Evolutionary conservation across 1,140 invertebrate genomes (phyloP), one percentile per base, ranked within the genome.

Genomic region (Goniozus legneri): DNA sequence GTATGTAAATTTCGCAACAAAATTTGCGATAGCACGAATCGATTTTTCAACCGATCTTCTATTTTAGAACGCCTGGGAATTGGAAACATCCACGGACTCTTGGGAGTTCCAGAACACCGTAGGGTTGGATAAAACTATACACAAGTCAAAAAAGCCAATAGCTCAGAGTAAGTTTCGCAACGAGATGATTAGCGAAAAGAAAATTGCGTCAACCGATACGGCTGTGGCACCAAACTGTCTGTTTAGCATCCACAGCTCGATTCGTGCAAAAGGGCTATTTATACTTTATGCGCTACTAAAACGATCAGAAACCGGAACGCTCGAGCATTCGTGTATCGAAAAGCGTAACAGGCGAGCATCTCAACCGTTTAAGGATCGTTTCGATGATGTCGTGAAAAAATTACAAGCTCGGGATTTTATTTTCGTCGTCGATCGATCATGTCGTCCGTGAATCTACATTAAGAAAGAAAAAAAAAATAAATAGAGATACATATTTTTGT

Each of bases 51-150:
- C 20, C 14, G 2, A 10, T 22, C 37, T 32, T 15, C 13, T 50
- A 42, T 71, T 71, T 27, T 66, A 87, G 83, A 81, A 83, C 61
- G 77, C 81, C 46, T 87, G 84, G 81, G 82, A 84, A 50, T 57
- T 83, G 44, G 67, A 41, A 41, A 64, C 66, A 44, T 73, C 64
- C 35, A 64, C 74, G 44, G 75, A 71, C 37, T 56, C 58, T 18
- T 66, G 60, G 53, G 77, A 79, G 59, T 65, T 80, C 13, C 71
- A 74, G 60, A 82, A 80, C 38, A 78, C 74, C 60, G 71, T 76
- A 10, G 80, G 80, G 24, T 76, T 83, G 50, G 80, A 84, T 52
- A 81, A 79, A 62, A 78, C 78, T 60, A 67, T 81, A 41, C 73
- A 75, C 22, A 77, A 77, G 30, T 44, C 56, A 14, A 61, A 65